These are phyloP conservation scores for Cygnus olor DNA, from an alignment of 2,797 vertebrate species.

Conservation along the genomic window DNA sequence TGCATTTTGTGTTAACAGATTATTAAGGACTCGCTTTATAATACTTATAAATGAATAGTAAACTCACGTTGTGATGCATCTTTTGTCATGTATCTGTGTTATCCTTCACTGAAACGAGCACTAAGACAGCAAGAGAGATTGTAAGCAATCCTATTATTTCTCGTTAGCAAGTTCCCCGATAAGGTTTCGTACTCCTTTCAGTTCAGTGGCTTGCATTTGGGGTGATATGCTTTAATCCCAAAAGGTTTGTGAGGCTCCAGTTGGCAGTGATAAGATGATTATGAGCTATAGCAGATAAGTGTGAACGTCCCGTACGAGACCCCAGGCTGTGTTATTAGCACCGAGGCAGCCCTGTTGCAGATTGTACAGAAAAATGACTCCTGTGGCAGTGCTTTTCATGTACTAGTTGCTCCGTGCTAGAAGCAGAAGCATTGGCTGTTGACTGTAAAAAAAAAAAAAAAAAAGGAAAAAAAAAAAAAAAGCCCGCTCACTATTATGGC, in stretches of 20 bases:
- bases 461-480: constrained; percentile 37
- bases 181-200: background rate
- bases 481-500: constrained; percentile 81
- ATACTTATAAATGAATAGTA: constrained; percentile 2
- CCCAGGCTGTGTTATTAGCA: constrained; percentile 14
- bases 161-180: constrained; percentile 34
- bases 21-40: constrained; percentile 49
- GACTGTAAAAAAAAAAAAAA: constrained; percentile 65
- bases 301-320: background rate
- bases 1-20: constrained; percentile 47
- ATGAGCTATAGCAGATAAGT: constrained; percentile 2
- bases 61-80: constrained; percentile 19
- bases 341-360: constrained; percentile 14
- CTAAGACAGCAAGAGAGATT: background rate
- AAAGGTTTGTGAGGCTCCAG: constrained; percentile 3
- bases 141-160: constrained; percentile 37
- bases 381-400: constrained; percentile 19
- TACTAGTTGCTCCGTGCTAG: constrained; percentile 46
- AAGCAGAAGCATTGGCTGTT: constrained; percentile 72
- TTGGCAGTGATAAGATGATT: background rate
- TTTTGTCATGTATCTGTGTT: constrained; percentile 37
- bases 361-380: constrained; percentile 14
- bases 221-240: constrained; percentile 33
- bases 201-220: constrained; percentile 6
- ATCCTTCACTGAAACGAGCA: constrained; percentile 10